These are phyloP conservation scores for Lymantria monacha DNA, from an alignment of 2,888 invertebrate species.

Conservation along the genomic window DNA sequence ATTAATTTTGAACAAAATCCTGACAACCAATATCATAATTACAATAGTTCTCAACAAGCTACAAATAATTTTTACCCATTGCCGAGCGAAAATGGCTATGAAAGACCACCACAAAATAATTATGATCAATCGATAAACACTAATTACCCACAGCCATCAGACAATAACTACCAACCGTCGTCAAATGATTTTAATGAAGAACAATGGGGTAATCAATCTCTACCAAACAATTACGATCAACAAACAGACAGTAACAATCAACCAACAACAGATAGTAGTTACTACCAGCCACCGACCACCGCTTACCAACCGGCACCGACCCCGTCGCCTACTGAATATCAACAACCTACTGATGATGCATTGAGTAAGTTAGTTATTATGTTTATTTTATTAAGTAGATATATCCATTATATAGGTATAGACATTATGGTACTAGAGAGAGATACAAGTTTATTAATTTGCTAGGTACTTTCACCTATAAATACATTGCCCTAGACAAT, in stretches of 20 bases:
- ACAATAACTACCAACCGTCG: neutral
- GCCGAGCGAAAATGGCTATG: constrained; percentile 9
- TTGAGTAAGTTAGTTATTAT: constrained; percentile 46
- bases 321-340: constrained; percentile 7
- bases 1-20: constrained; percentile 8
- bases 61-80: constrained; percentile 6
- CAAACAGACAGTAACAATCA: neutral
- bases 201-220: neutral
- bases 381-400: neutral
- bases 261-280: constrained; percentile 12
- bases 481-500: too few species aligned
- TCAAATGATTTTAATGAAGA: neutral
- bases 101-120: constrained; percentile 18
- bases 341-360: constrained; percentile 32
- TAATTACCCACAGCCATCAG: neutral
- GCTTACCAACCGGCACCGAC: constrained; percentile 2
- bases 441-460: too few species aligned
- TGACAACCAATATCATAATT: constrained; percentile 1
- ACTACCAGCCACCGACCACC: constrained; percentile 10
- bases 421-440: too few species aligned
- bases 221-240: neutral
- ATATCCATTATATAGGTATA: too few species aligned
- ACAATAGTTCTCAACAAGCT: neutral
- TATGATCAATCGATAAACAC: constrained; percentile 3
- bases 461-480: too few species aligned